phyloP scores from a whole-genome alignment of 2,888 invertebrate genomes.

The Neoitamus cyanurus region DNA sequence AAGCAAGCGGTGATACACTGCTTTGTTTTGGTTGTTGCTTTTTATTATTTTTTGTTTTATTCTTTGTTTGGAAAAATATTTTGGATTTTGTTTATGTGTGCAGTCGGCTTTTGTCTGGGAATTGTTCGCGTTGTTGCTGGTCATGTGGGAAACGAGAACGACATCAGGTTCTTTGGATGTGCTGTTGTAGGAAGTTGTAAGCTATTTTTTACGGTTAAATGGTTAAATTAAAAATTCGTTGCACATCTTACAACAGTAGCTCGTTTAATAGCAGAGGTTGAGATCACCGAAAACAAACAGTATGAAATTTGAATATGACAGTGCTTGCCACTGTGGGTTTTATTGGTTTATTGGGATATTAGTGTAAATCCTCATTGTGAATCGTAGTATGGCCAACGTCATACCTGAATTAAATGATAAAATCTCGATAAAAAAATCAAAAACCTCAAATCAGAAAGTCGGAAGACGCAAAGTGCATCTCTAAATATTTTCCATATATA shows the following conservation, averaged over 20 bases:
- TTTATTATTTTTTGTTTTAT: background rate
- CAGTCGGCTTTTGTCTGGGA: background rate
- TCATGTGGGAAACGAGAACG: background rate
- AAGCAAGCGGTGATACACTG: background rate
- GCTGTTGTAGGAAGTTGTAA: constrained; percentile 21
- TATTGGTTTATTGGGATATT: background rate
- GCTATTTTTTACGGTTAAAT: background rate
- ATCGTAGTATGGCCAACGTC: no score
- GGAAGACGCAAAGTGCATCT: no score
- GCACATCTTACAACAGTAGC: background rate
- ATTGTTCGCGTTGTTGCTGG: background rate
- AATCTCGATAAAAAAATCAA: no score
- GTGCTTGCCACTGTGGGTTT: background rate
- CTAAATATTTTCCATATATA: no score
- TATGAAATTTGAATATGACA: background rate
- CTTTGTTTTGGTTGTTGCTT: background rate
- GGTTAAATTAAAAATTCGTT: background rate
- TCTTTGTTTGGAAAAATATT: background rate
- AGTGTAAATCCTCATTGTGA: no score
- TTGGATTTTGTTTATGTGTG: constrained; percentile 9
- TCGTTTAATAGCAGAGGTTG: background rate
- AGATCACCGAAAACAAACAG: background rate
- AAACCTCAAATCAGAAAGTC: no score
- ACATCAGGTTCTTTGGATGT: constrained; percentile 19
- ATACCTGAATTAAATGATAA: no score